Percentiles rank a stretch among this genome's conserved stretches.
These are phyloP conservation scores for Stenolophus ochropezus DNA, from an alignment of 2,888 invertebrate genomes.

Conservation along the genomic window DNA sequence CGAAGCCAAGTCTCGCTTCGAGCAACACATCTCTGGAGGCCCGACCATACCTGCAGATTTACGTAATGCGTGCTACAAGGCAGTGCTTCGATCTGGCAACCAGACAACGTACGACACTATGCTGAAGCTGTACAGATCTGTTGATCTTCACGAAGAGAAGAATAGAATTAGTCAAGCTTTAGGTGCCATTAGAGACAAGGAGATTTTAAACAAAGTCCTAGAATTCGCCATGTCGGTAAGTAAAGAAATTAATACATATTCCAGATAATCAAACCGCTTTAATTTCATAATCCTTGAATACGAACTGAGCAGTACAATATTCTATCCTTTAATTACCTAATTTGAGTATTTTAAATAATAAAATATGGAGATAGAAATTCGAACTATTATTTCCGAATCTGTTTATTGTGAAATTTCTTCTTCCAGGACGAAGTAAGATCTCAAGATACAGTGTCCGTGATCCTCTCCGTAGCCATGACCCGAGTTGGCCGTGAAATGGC, in stretches of 20 bases:
- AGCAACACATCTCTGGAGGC: conserved; percentile 79
- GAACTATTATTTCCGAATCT: too few relatives aligned
- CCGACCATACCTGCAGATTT: conserved; percentile 87
- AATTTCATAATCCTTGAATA: too few relatives aligned
- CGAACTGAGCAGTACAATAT: too few relatives aligned
- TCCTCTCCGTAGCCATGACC: conserved; percentile 89
- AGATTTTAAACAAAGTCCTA: conserved; percentile 83
- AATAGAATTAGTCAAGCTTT: conserved; percentile 91
- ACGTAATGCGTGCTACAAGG: conserved; percentile 90
- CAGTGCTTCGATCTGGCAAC: conserved; percentile 84
- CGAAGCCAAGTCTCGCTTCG: conserved; percentile 85
- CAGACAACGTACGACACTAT: conserved; percentile 84
- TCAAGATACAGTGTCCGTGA: conserved; percentile 93
- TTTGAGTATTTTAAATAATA: too few relatives aligned
- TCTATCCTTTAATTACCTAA: too few relatives aligned
- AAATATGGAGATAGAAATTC: too few relatives aligned
- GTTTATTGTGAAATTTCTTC: conserved; percentile 39
- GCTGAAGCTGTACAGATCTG: conserved; percentile 86
- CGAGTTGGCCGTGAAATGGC: conserved; percentile 88
- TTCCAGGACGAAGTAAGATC: conserved; percentile 89
- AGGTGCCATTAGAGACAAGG: conserved; percentile 85
- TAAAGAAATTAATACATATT: conserved; percentile 62
- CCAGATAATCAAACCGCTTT: neutral
- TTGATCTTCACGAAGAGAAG: conserved; percentile 95
- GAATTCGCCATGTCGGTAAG: conserved; percentile 88